Percentiles rank a stretch among this genome's conserved stretches.
These are phyloP conservation scores for Lerema accius DNA, from an alignment of 1,140 invertebrate species.

Conservation along the genomic window DNA sequence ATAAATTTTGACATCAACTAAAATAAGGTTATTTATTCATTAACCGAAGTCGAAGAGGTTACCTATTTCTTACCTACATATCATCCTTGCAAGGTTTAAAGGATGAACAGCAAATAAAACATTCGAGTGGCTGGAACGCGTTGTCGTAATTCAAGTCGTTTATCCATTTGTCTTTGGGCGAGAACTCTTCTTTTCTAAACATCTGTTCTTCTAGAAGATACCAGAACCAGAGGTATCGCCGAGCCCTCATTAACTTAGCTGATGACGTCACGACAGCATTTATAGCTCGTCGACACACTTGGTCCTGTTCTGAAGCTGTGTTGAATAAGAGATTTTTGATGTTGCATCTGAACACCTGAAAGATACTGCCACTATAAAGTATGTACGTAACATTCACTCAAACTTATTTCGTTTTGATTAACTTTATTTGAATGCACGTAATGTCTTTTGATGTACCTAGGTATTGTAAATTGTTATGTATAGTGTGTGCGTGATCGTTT, in stretches of 20 bases:
- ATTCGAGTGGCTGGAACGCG: constrained; percentile 34
- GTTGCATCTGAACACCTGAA: constrained; percentile 69
- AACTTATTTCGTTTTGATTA: neutral
- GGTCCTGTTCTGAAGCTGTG: constrained; percentile 47
- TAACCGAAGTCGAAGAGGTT: no score
- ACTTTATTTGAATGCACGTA: no score
- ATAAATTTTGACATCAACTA: no score
- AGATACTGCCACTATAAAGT: neutral
- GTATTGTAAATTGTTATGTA: no score
- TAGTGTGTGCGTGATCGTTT: no score
- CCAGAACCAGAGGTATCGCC: constrained; percentile 61
- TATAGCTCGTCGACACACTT: constrained; percentile 54
- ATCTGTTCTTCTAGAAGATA: constrained; percentile 50
- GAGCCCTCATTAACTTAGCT: constrained; percentile 47
- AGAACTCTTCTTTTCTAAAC: constrained; percentile 46
- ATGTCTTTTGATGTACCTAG: no score
- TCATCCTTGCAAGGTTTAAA: neutral
- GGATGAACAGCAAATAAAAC: constrained; percentile 29
- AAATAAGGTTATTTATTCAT: no score
- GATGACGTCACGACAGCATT: constrained; percentile 51
- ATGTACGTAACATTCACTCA: no score
- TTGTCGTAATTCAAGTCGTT: constrained; percentile 35
- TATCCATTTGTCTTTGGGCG: constrained; percentile 53
- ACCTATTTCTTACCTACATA: no score
- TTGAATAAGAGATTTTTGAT: constrained; percentile 63